Evolutionary conservation across 64 coral and sea anemone species (phyloP), one percentile per base, ranked within the genome.

Genomic region (Montipora efflorescens): DNA sequence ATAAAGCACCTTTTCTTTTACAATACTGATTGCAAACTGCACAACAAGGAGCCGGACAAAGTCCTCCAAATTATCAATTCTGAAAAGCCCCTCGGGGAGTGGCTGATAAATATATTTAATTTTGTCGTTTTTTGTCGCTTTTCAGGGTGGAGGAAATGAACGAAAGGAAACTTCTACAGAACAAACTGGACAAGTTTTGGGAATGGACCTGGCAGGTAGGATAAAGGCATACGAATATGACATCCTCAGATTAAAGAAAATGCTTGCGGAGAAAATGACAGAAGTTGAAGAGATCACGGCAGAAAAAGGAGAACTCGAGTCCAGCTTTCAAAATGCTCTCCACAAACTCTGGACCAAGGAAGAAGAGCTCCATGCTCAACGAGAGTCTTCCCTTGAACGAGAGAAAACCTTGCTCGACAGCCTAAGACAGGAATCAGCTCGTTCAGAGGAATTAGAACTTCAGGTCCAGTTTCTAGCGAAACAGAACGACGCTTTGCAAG

Each of bases 281-380:
- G 82, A 86, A 86, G 44, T 51, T 4, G 45, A 86, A 13, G 66
- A 72, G 8, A 49, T 86, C 64, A 86, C 66, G 1, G 46, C 66
- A 50, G 82, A 69, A 64, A 86, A 86, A 50, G 82, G 22, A 25
- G 82, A 86, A 5, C 66, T 86, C 0, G 82, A 70, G 28, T 48
- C 45, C 5, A 50, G n/a, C 82, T n/a, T 86, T 50, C 82, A 86
- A 48, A 86, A 67, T 71, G 62, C 82, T 10, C 47, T 86, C 9
- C 82, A 86, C 47, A 86, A 86, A 22, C 66, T 86, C 4, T 86
- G 82, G 82, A n/a, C 47, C 1, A 86, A 86, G n/a, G 82, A 86
- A 23, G 46, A 28, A 13, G 82, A 86, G 19, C 66, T 86, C 62
- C 82, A 86, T 44, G 46, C 16, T 18, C 62, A 86, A 10, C 44